Evolutionary conservation across 1,140 invertebrate species (phyloP).

Genomic region (Nixonia krombeini): DNA sequence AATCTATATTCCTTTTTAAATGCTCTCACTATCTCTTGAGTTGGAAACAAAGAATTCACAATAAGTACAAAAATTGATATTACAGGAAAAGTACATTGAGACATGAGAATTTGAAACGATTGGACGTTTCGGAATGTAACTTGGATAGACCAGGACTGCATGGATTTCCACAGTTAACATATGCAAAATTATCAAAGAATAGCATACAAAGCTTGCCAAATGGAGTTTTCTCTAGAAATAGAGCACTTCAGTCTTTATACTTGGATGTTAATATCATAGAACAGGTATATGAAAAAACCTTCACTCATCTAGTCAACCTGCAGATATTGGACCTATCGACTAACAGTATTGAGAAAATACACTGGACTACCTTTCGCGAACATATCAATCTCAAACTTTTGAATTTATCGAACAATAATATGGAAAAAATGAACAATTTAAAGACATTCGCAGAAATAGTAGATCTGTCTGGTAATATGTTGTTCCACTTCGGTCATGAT

Average conservation of each 20-base stretch:
- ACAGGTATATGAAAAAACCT: conserved; percentile 66
- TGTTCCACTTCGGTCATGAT: conserved; percentile 71
- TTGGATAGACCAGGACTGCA: conserved; percentile 74
- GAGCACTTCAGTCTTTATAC: conserved; percentile 74
- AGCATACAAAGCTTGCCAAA: conserved; percentile 72
- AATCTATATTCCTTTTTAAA: conserved; percentile 3
- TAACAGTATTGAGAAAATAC: conserved; percentile 74
- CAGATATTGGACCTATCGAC: conserved; percentile 77
- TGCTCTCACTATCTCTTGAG: too few relatives aligned
- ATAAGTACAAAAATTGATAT: background rate
- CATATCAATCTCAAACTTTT: conserved; percentile 73
- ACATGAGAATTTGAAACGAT: conserved; percentile 65
- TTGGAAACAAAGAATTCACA: background rate
- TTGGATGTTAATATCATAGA: conserved; percentile 76
- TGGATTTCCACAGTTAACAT: conserved; percentile 74
- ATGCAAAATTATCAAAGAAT: conserved; percentile 75
- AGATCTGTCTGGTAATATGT: conserved; percentile 78
- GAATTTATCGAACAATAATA: conserved; percentile 77
- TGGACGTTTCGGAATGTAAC: conserved; percentile 78
- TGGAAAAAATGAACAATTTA: conserved; percentile 51
- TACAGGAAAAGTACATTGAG: conserved; percentile 26
- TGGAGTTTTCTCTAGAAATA: conserved; percentile 75
- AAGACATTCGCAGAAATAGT: conserved; percentile 55
- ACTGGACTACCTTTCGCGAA: conserved; percentile 72
- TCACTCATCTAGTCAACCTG: conserved; percentile 63